A percentile compares a stretch with the other conserved stretches of the same genome.
Evolutionary conservation across 2,888 invertebrate genomes (phyloP).

Genomic region (Notodonta dromedarius): DNA sequence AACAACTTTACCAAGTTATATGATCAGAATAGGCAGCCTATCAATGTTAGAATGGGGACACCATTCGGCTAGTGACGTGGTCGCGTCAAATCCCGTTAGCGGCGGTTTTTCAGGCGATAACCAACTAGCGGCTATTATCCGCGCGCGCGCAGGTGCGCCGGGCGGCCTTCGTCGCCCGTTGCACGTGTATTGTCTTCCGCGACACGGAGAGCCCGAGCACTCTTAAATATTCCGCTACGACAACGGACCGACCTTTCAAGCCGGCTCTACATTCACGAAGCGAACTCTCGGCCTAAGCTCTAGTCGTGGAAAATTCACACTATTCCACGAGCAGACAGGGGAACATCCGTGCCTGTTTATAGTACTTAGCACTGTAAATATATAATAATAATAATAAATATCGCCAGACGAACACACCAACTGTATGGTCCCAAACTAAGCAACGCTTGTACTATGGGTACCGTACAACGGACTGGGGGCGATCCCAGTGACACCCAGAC

Average conservation of each 20-base stretch:
- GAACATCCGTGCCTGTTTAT: no score
- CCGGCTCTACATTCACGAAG: not conserved
- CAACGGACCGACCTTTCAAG: not conserved
- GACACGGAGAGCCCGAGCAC: not conserved
- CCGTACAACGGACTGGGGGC: no score
- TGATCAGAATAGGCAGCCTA: not conserved
- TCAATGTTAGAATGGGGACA: not conserved
- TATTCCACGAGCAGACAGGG: no score
- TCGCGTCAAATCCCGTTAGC: constrained; percentile 4
- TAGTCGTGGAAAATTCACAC: no score
- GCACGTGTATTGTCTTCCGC: constrained; percentile 36
- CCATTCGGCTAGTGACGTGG: not conserved
- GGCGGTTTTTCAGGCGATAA: constrained; percentile 18
- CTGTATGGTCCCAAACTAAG: no score
- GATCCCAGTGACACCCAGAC: no score
- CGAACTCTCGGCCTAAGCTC: no score
- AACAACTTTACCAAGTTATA: not conserved
- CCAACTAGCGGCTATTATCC: constrained; percentile 17
- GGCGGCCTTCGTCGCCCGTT: constrained; percentile 30
- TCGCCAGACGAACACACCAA: no score
- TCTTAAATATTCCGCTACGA: not conserved
- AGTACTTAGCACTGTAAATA: no score
- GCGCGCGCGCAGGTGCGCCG: constrained; percentile 33
- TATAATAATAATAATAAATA: no score
- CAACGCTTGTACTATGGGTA: no score